These are phyloP conservation scores for Cephus rjabovi DNA, from an alignment of 2,888 invertebrate species.

Conservation along the genomic window DNA sequence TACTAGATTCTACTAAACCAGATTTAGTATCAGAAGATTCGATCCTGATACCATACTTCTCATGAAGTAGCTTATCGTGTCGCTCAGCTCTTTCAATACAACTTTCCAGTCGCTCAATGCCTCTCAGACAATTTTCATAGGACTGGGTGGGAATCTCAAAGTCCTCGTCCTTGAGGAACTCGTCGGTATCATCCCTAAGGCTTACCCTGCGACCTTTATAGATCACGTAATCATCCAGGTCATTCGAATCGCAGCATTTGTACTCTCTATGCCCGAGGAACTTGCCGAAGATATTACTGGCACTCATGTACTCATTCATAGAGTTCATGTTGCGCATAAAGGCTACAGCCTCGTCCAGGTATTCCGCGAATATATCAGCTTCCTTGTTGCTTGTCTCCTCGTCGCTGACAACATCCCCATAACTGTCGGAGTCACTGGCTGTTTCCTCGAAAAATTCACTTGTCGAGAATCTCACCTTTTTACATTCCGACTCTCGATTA, in stretches of 20 bases:
- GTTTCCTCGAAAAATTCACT: conserved; percentile 20
- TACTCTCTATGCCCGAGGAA: conserved; percentile 1
- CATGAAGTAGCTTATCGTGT: conserved; percentile 45
- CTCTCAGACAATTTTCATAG: conserved; percentile 48
- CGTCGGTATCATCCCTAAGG: conserved; percentile 29
- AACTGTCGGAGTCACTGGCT: conserved; percentile 37
- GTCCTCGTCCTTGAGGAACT: conserved; percentile 24
- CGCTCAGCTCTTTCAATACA: conserved; percentile 43
- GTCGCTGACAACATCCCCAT: conserved; percentile 20
- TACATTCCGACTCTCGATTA: conserved; percentile 5
- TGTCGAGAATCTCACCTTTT: conserved; percentile 32
- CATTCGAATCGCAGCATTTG: conserved; percentile 2
- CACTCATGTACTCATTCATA: conserved; percentile 50
- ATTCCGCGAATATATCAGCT: conserved; percentile 39
- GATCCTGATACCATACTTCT: conserved; percentile 42
- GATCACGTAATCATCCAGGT: conserved; percentile 29
- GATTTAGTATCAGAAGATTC: conserved; percentile 57
- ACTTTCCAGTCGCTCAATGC: conserved; percentile 48
- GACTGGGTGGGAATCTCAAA: conserved; percentile 35
- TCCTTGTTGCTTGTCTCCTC: background rate
- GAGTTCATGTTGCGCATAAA: conserved; percentile 56
- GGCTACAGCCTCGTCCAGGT: conserved; percentile 46
- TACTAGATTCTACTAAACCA: conserved; percentile 47
- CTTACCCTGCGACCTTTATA: conserved; percentile 30
- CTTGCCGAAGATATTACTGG: conserved; percentile 31